A percentile compares a stretch with the other conserved stretches of the same genome.
Evolutionary conservation across 2,888 invertebrate genomes (phyloP).

Genomic region (Drosophila melanocephala): DNA sequence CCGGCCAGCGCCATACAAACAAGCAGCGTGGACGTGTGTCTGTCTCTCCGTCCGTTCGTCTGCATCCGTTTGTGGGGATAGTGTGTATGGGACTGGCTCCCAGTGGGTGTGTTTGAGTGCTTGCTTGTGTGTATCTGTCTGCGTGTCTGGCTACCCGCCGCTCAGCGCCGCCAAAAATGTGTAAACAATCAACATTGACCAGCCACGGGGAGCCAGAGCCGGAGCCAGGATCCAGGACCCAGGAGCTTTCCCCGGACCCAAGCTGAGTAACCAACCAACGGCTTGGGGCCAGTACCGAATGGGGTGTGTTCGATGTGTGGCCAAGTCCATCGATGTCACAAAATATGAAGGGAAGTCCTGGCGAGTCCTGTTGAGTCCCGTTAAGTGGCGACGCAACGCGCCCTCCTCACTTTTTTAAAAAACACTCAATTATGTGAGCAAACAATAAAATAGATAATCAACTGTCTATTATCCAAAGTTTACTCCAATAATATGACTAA

Average conservation of each 20-base stretch:
- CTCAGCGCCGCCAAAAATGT: slow-evolving; percentile 71
- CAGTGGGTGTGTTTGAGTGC: slow-evolving; percentile 46
- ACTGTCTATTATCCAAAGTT: neutral
- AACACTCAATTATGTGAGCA: slow-evolving; percentile 74
- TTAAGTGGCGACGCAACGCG: slow-evolving; percentile 8
- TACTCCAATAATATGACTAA: slow-evolving; percentile 31
- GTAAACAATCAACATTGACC: slow-evolving; percentile 77
- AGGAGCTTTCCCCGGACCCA: slow-evolving; percentile 10
- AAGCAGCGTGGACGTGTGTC: slow-evolving; percentile 13
- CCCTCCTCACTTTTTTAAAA: slow-evolving; percentile 37
- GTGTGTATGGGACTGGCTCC: slow-evolving; percentile 11
- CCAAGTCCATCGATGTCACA: slow-evolving; percentile 59
- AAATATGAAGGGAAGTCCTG: slow-evolving; percentile 29
- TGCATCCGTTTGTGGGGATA: slow-evolving; percentile 14
- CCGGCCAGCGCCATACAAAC: slow-evolving; percentile 43
- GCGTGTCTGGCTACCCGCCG: slow-evolving; percentile 36
- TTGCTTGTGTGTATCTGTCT: slow-evolving; percentile 22
- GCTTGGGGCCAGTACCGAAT: slow-evolving; percentile 13
- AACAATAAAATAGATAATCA: slow-evolving; percentile 67
- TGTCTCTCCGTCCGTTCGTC: slow-evolving; percentile 21
- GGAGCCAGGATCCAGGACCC: slow-evolving; percentile 10
- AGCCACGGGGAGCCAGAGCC: slow-evolving; percentile 44
- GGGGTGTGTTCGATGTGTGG: slow-evolving; percentile 42
- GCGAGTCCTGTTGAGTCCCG: slow-evolving; percentile 2
- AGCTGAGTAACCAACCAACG: slow-evolving; percentile 46